Evolutionary conservation across 2,113 vertebrate genomes (phyloP), one percentile per base, ranked within the genome.

Genomic region (Entelurus aequoreus): DNA sequence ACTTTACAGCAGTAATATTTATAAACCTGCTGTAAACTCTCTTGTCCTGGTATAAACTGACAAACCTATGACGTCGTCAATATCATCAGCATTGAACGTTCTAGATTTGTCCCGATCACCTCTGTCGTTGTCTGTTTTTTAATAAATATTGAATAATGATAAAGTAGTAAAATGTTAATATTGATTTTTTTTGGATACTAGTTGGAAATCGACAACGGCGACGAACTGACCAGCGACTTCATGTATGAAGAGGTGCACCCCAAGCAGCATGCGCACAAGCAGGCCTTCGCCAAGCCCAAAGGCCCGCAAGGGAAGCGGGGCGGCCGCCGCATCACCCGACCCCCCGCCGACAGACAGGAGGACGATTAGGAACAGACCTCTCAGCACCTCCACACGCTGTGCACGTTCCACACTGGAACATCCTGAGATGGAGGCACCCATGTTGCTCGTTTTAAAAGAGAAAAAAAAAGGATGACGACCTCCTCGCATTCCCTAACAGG

Each of bases 211-310:
- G 95, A 96, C 65, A 87, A 94, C 1, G 96, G 97, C 5, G 94
- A 97, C 7, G 97, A 98, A 12, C 65, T 99, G 87, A 99, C 95
- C 44, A 75, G 89, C 28, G 97, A 98, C 37, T 98, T 94, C 73
- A 85, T 99, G 70, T 99, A 99, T 38, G 94, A 96, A 46, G 97
- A 97, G 87, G 94, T 98, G 52, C 97, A 99, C 74, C 97, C 97
- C 38, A 98, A 96, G 84, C 95, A 98, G 77, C 94, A 98, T 0
- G 95, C 93, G 37, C 94, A 97, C 85, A 97, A 94, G 71, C 95
- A 95, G 72, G 93, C 90, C 44, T 99, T 99, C 82, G 91, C 95
- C 72, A 98, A 98, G 74, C 97, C 97, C 15, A 96, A 92, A 86
- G 96, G 95, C 51, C 96, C 97, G 6, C 86, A 91, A 0, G 96